These are phyloP conservation scores for Bufo bufo DNA, from an alignment of 2,113 vertebrate genomes.

Conservation along the genomic window DNA sequence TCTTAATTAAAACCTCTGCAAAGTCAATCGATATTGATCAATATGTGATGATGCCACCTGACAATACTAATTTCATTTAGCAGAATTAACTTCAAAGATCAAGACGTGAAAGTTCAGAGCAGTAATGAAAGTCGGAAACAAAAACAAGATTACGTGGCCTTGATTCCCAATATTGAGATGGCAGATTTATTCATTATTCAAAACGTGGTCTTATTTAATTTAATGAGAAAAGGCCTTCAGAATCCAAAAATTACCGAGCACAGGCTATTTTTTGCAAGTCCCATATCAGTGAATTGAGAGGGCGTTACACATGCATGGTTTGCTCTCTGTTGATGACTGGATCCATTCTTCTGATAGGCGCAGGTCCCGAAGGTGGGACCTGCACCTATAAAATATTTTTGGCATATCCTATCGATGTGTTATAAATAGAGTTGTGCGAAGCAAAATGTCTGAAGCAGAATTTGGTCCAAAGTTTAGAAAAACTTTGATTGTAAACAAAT, in stretches of 20 bases:
- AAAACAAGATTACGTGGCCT: neutral
- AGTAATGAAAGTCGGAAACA: neutral
- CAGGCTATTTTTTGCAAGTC: too few relatives aligned
- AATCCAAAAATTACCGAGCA: neutral
- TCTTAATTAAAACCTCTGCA: slow-evolving; percentile 26
- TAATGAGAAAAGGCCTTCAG: neutral
- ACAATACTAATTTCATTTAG: neutral
- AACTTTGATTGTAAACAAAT: too few relatives aligned
- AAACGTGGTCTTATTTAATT: neutral
- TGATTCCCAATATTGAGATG: neutral
- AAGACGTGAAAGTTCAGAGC: slow-evolving; percentile 3
- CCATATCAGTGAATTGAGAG: too few relatives aligned
- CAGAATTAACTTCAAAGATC: slow-evolving; percentile 17
- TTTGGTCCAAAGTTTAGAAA: too few relatives aligned
- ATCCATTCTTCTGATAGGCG: too few relatives aligned
- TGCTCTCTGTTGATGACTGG: too few relatives aligned
- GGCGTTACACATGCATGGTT: too few relatives aligned
- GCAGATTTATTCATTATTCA: neutral
- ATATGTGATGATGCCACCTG: slow-evolving; percentile 2
- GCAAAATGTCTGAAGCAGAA: too few relatives aligned
- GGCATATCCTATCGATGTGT: too few relatives aligned
- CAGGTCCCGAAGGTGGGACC: too few relatives aligned
- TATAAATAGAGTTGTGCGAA: too few relatives aligned
- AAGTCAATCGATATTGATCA: slow-evolving; percentile 18
- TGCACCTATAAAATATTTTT: too few relatives aligned